Evolutionary conservation across 2,797 vertebrate species (phyloP).

Genomic region (Cuculus canorus): DNA sequence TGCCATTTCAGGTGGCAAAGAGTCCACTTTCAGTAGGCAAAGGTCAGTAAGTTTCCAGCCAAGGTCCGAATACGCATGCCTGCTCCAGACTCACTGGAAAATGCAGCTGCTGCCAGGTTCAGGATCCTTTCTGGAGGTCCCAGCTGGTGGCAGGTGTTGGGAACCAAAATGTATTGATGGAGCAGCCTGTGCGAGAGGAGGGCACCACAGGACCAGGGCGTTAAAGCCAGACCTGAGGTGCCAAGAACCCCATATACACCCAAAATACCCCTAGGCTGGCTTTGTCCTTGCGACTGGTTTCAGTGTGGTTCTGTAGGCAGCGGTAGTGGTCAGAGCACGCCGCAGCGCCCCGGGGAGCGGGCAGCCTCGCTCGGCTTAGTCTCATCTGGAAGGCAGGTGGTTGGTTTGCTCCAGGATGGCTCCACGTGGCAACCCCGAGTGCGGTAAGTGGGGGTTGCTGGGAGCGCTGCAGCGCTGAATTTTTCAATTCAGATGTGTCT

Average conservation of each 20-base stretch:
- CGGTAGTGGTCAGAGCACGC: neutral
- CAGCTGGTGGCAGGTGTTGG: neutral
- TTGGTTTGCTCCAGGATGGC: too few relatives aligned
- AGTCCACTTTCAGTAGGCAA: neutral
- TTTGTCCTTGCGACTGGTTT: neutral
- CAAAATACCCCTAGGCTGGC: neutral
- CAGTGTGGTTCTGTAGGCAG: neutral
- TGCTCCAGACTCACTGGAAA: neutral
- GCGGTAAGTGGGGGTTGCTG: too few relatives aligned
- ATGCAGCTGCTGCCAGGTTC: neutral
- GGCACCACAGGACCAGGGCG: neutral
- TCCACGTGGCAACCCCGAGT: too few relatives aligned
- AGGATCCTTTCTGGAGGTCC: neutral
- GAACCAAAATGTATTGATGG: neutral
- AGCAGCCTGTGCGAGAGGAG: neutral
- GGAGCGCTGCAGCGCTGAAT: too few relatives aligned
- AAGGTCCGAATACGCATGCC: neutral
- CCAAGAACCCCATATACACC: neutral
- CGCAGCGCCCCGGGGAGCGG: too few relatives aligned
- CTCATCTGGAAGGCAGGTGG: too few relatives aligned
- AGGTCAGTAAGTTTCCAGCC: slow-evolving; percentile 13
- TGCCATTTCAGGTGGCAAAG: slow-evolving; percentile 2
- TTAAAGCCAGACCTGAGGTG: neutral
- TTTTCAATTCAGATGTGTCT: neutral
- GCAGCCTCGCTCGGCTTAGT: too few relatives aligned